Base-by-base conservation (phyloP, 2,113 vertebrate species). In the Coregonus clupeaformis region DNA sequence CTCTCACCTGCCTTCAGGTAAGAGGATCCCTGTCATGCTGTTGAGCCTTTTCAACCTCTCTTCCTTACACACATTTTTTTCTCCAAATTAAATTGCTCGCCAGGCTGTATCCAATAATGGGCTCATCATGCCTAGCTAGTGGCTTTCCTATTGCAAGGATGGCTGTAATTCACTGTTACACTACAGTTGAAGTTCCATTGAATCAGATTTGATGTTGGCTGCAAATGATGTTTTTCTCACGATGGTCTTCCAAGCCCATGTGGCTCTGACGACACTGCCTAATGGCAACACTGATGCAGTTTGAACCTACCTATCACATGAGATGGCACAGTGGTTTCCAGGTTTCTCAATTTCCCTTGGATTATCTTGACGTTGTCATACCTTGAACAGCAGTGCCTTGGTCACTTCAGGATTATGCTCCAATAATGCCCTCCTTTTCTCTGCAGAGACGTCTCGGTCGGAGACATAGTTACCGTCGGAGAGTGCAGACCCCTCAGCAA, bases 1-100 rank as follows among this genome's bases (percentile, higher is more conserved):
- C 92, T 99, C 36, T 99, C 97, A 0, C 98, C 97, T 25, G 96
- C 95, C 84, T 98, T 99, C 92, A 96, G 97, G 96, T 99, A 88
- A 0, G 0, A 2, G 0, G 13, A 27, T 24, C 27, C 24, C 1
- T 67, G 4, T 66, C 5, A 65, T 29, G 5, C 25, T 13, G 52
- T 55, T 16, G 6, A 59, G 2, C 1, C 20, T 59, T 47, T 22
- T 14, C 47, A 45, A 11, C 7, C 9, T 12, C 47, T 65, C 57
- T 59, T 12, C 57, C 1, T 60, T 60, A 9, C 57, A 52, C 11
- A 9, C 11, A n/a, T 0, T 42, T 12, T 5, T 11, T 11, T 42
- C 36, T 27, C 27, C 27, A 27, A 1, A 27, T 27, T 27, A 27
- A 27, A 27, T 2, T 27, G 1, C 27, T 42, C 0, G 2, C 36